These are phyloP conservation scores for Phymanthus crucifer DNA, from an alignment of 92 coral and sea anemone species.

Conservation along the genomic window DNA sequence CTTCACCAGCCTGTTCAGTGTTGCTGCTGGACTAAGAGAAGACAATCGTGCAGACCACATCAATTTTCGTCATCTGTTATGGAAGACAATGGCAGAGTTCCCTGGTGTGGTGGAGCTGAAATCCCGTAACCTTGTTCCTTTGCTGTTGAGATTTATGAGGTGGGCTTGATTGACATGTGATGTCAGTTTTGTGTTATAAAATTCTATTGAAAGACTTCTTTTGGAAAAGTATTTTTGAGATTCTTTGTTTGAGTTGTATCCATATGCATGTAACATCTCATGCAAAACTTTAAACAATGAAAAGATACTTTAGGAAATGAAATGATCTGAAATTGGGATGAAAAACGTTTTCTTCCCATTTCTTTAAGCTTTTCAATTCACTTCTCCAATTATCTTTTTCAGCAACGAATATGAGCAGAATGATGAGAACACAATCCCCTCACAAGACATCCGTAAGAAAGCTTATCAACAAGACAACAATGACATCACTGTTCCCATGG, in stretches of 20 bases:
- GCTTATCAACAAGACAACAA: slow-evolving; percentile 17
- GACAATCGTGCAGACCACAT: slow-evolving; percentile 83
- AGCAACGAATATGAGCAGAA: slow-evolving; percentile 71
- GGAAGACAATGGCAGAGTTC: slow-evolving; percentile 93
- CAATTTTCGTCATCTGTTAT: slow-evolving; percentile 84
- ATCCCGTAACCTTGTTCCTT: slow-evolving; percentile 85
- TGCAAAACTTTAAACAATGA: too few species aligned
- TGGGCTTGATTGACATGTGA: slow-evolving; percentile 7
- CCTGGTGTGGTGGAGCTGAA: slow-evolving; percentile 81
- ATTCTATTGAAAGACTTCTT: too few species aligned
- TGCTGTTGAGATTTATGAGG: slow-evolving; percentile 85
- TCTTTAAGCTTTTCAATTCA: not conserved
- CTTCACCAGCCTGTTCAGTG: slow-evolving; percentile 39
- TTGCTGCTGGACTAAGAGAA: slow-evolving; percentile 62
- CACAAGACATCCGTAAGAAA: slow-evolving; percentile 69
- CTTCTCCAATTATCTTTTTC: not conserved
- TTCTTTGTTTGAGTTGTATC: too few species aligned
- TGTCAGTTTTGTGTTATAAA: too few species aligned
- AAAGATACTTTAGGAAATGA: too few species aligned
- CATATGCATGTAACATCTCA: too few species aligned
- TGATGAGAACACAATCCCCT: slow-evolving; percentile 71
- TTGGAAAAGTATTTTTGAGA: too few species aligned
- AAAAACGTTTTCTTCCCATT: not conserved
- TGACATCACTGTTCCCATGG: not conserved
- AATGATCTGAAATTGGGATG: not conserved